Evolutionary conservation across 2,888 invertebrate species (phyloP), one percentile per base, ranked within the genome.

Genomic region (Heliconius cydno): DNA sequence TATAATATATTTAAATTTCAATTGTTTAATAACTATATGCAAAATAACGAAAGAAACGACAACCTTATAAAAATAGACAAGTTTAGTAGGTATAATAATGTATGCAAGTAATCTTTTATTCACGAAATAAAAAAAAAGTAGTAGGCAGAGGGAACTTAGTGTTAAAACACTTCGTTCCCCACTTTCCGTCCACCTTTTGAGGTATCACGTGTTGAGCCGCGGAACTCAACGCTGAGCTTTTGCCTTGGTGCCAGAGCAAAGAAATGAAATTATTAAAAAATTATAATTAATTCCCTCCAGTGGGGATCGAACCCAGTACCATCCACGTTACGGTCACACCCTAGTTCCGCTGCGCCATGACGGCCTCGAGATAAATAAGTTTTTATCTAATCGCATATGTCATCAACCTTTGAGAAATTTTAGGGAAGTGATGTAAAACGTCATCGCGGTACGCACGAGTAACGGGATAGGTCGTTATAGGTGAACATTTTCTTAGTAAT

Each of bases 401-500:
- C 82, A 82, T 81, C 71, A 77, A 81, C 82, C 81, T 78, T 79
- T 77, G 60, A 76, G 76, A 52, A 46, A 66, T 77, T 79, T 82
- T 80, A 28, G 38, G 63, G 81, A 78, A 81, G 72, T 52, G 70
- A 67, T 72, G 60, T 66, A 30, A 57, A 78, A 46, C 80, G 66
- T 71, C 46, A 19, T 25, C 66, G 12, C 34, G 15, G 74, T 38
- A 63, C 77, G 10, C n/a, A 19, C 10, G 34, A 74, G 38, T 81
- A 81, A 80, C 80, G 80, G 81, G 38, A 78, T 15, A 34, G 28
- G 68, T 74, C 34, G 52, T 70, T 78, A 75, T 60, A 78, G 78
- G 46, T 52, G 66, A 71, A 77, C 70, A 67, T 65, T 76, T 82
- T 82, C 80, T 82, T 68, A 71, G 75, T 82, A 83, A 83, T 81